Conservation (phyloP, 1,140 invertebrate species). For the Aphelenchoides fujianensis region DNA sequence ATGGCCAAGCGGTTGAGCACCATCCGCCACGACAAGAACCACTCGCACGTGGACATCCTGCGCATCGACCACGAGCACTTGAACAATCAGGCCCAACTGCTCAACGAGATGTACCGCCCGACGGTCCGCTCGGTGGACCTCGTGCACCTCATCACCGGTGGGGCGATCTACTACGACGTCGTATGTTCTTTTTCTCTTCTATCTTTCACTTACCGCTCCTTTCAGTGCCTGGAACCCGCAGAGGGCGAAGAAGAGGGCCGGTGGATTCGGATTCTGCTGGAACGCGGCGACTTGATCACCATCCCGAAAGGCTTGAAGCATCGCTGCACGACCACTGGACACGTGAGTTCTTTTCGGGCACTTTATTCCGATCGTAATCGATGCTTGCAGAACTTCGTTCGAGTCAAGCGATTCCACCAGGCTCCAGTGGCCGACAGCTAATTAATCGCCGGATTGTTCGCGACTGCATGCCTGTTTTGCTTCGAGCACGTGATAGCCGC, state of each 20-base stretch:
- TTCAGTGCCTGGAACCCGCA: too few species aligned
- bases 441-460: neutral
- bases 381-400: neutral
- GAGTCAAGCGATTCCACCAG: conserved; percentile 1
- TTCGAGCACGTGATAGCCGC: too few species aligned
- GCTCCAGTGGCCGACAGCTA: neutral
- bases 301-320: neutral
- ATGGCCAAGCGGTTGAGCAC: conserved; percentile 39
- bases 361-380: too few species aligned
- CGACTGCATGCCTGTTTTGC: too few species aligned
- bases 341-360: neutral
- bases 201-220: neutral
- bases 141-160: neutral
- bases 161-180: neutral
- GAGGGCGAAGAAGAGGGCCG: neutral
- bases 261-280: conserved; percentile 13
- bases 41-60: neutral
- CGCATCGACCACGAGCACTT: neutral
- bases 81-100: neutral
- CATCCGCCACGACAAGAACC: conserved; percentile 31
- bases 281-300: conserved; percentile 6
- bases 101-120: neutral
- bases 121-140: neutral
- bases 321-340: conserved; percentile 4
- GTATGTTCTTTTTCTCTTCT: neutral